phyloP scores from a whole-genome alignment of 35 echinoderm and acorn worm species.

The Diadema setosum region DNA sequence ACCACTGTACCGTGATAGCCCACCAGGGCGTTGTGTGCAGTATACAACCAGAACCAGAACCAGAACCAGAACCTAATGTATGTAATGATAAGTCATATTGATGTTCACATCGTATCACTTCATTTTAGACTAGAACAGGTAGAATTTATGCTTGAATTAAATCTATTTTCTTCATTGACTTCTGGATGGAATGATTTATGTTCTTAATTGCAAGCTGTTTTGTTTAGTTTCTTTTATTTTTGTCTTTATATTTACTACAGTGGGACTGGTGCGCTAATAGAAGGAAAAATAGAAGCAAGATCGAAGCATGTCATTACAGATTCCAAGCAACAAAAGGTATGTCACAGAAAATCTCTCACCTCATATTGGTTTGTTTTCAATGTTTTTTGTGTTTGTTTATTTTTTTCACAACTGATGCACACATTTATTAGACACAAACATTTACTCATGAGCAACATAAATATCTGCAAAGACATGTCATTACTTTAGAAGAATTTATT shows the following conservation, averaged over 20 bases:
- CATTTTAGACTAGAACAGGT: not conserved
- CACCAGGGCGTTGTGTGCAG: no score
- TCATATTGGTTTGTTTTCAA: not conserved
- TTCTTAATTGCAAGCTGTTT: not conserved
- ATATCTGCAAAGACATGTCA: not conserved
- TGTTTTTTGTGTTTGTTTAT: not conserved
- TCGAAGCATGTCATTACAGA: conserved; percentile 58
- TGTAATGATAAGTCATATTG: not conserved
- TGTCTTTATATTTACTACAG: no score
- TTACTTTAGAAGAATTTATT: not conserved
- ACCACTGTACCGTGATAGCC: no score
- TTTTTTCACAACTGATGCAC: not conserved
- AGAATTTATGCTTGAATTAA: not conserved
- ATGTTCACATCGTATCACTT: not conserved
- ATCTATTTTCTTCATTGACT: not conserved
- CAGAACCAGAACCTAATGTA: no score
- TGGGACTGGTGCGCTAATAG: conserved; percentile 33
- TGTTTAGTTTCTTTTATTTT: no score
- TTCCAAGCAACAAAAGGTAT: conserved; percentile 38
- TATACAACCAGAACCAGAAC: no score
- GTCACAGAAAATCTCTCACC: no score
- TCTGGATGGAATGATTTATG: not conserved
- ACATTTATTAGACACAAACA: not conserved
- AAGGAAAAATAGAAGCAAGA: conserved; percentile 17
- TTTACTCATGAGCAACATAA: not conserved